Conservation (phyloP, 1,140 invertebrate species). For the Drosophila repletoides region DNA sequence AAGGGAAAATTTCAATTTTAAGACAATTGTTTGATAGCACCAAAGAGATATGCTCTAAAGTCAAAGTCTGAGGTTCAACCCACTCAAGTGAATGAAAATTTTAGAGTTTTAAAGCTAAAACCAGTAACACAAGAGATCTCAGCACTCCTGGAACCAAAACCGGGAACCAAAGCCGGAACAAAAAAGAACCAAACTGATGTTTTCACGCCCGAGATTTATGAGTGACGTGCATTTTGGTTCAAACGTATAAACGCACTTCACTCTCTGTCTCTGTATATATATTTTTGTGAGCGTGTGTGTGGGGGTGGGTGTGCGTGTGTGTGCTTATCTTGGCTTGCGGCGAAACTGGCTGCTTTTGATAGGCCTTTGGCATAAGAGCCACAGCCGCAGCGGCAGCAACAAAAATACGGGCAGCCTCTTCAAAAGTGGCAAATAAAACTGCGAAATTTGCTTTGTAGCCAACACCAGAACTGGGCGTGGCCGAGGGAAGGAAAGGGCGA, state of each 20-base stretch:
- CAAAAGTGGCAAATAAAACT: constrained; percentile 45
- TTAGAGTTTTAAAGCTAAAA: no score
- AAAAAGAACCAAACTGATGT: constrained; percentile 63
- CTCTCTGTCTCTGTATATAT: neutral
- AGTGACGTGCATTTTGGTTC: constrained; percentile 67
- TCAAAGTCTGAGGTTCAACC: no score
- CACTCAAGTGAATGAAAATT: no score
- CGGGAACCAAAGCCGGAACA: no score
- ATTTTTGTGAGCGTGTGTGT: constrained; percentile 5
- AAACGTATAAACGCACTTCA: constrained; percentile 73
- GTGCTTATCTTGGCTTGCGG: constrained; percentile 64
- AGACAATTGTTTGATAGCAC: no score
- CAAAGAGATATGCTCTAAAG: no score
- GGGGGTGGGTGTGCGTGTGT: constrained; percentile 22
- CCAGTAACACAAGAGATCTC: no score
- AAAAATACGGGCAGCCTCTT: constrained; percentile 65
- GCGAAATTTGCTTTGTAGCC: constrained; percentile 56
- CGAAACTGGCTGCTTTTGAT: constrained; percentile 26
- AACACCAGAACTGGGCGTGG: neutral
- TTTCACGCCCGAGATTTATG: constrained; percentile 76
- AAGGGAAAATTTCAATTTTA: no score
- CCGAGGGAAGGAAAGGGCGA: no score
- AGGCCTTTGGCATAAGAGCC: constrained; percentile 60
- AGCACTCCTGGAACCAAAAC: no score
- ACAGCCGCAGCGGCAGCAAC: constrained; percentile 62